Evolutionary conservation across 2,113 vertebrate species (phyloP).

Genomic region (Climacteris rufus): DNA sequence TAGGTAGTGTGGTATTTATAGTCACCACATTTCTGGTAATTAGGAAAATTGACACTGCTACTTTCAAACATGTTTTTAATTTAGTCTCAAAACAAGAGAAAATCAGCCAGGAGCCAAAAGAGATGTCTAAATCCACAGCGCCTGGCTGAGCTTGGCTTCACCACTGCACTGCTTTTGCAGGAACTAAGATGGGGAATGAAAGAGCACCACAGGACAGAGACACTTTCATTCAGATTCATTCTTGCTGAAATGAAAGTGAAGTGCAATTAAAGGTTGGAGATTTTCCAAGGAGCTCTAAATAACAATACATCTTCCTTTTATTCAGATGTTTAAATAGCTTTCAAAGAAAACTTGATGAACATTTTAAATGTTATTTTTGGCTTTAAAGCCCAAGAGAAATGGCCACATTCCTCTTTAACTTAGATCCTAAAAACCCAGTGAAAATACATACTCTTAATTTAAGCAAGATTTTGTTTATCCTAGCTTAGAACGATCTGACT

Average conservation of each 20-base stretch:
- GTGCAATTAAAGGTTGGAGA: slow-evolving; percentile 41
- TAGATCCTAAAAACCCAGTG: not conserved
- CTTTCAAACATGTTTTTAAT: not conserved
- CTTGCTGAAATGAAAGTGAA: slow-evolving; percentile 25
- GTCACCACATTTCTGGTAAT: not conserved
- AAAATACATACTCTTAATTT: not conserved
- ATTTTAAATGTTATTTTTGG: not conserved
- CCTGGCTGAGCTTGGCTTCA: not conserved
- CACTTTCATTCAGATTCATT: slow-evolving; percentile 28
- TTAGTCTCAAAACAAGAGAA: slow-evolving; percentile 25
- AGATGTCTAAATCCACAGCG: not conserved
- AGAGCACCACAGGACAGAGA: slow-evolving; percentile 28
- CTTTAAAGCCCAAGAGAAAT: slow-evolving; percentile 1
- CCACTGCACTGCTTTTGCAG: not conserved
- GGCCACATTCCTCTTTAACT: not conserved
- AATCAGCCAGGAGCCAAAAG: not conserved
- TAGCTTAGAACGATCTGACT: not conserved
- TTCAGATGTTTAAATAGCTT: slow-evolving; percentile 37
- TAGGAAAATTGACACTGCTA: not conserved
- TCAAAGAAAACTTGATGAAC: not conserved
- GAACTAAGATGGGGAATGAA: not conserved
- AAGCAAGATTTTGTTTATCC: not conserved
- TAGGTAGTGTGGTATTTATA: not conserved
- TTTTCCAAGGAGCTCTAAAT: slow-evolving; percentile 41
- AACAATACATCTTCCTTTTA: slow-evolving; percentile 30